These are phyloP conservation scores for Tetraneura akinire DNA, from an alignment of 1,140 invertebrate species.

Conservation along the genomic window DNA sequence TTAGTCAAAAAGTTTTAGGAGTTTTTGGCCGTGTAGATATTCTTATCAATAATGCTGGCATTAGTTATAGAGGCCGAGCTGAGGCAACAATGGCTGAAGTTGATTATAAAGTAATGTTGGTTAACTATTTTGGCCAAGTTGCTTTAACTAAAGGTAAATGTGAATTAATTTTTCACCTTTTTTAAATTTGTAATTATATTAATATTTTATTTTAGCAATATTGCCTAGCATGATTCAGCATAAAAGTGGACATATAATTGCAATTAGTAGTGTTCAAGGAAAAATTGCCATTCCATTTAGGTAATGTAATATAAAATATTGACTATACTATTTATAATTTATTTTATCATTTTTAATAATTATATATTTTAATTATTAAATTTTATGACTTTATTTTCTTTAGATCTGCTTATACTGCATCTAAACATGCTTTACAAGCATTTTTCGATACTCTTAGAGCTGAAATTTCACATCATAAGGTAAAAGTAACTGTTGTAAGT, in stretches of 20 bases:
- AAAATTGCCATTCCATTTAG: conserved; percentile 83
- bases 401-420: conserved; percentile 85
- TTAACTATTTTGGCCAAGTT: conserved; percentile 93
- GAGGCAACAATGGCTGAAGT: conserved; percentile 79
- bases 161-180: neutral
- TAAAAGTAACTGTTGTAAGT: conserved; percentile 80
- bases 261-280: conserved; percentile 91
- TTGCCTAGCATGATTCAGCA: conserved; percentile 80
- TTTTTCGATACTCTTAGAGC: conserved; percentile 82
- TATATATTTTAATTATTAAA: no score
- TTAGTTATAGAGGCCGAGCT: conserved; percentile 79
- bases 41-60: conserved; percentile 90
- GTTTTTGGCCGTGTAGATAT: conserved; percentile 81
- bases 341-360: no score
- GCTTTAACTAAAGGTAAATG: conserved; percentile 84
- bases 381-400: conserved; percentile 32
- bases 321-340: no score
- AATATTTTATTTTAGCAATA: conserved; percentile 66
- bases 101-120: conserved; percentile 84
- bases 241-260: conserved; percentile 80
- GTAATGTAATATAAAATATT: conserved; percentile 57
- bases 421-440: conserved; percentile 92
- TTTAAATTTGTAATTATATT: neutral
- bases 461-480: conserved; percentile 73
- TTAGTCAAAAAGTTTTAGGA: conserved; percentile 47